Percentiles rank a stretch among this genome's conserved stretches.
Conservation (phyloP, 2,888 invertebrate species). For the Azorinus chamasolen region DNA sequence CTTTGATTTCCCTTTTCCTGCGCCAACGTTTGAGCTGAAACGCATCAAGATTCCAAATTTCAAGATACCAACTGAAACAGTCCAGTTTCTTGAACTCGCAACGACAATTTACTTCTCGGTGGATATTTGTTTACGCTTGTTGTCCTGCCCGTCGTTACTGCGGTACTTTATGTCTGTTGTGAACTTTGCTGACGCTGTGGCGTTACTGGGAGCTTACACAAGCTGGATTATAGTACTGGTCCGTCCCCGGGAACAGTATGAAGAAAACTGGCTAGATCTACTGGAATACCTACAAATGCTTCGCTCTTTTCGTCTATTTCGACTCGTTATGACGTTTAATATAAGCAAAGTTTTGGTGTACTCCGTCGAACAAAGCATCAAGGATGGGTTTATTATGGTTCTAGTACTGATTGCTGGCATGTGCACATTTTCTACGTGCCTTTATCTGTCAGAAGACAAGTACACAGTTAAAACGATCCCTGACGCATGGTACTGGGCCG, state of each 20-base stretch:
- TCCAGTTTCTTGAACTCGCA: conserved; percentile 14
- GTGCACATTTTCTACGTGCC: conserved; percentile 25
- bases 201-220: conserved; percentile 19
- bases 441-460: conserved; percentile 25
- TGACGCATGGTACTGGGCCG: conserved; percentile 38
- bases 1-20: neutral
- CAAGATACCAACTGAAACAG: conserved; percentile 8
- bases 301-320: conserved; percentile 28
- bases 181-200: conserved; percentile 25
- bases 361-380: conserved; percentile 17
- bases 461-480: conserved; percentile 22
- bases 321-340: conserved; percentile 19
- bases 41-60: conserved; percentile 30
- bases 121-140: conserved; percentile 24
- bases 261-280: conserved; percentile 21
- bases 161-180: conserved; percentile 36
- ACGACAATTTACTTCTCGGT: conserved; percentile 32
- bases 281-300: conserved; percentile 18
- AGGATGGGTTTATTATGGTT: conserved; percentile 23
- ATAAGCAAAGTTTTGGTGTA: conserved; percentile 25
- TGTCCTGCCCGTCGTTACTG: conserved; percentile 21
- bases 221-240: conserved; percentile 1
- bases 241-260: neutral
- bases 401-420: conserved; percentile 26
- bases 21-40: neutral